These are phyloP conservation scores for Neoitamus cyanurus DNA, from an alignment of 2,888 invertebrate genomes.

Conservation along the genomic window DNA sequence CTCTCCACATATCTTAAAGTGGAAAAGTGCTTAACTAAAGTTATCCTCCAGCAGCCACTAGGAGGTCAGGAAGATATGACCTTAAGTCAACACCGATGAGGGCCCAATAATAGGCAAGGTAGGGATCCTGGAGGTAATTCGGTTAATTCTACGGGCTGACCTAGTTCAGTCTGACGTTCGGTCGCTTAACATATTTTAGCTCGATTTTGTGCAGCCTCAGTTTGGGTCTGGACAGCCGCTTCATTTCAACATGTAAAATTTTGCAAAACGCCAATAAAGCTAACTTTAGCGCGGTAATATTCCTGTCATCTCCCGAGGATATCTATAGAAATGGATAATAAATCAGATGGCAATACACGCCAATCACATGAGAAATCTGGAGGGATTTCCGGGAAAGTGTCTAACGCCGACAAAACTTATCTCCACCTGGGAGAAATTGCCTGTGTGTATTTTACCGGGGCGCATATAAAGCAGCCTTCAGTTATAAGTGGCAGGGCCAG, in stretches of 20 bases:
- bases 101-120: not conserved
- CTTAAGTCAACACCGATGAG: not conserved
- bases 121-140: not conserved
- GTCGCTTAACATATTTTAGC: not conserved
- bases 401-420: constrained; percentile 1
- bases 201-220: not conserved
- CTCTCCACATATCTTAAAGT: not conserved
- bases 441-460: constrained; percentile 6
- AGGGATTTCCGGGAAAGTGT: constrained; percentile 12
- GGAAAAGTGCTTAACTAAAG: not conserved
- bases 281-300: constrained; percentile 8
- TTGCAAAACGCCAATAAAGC: constrained; percentile 30
- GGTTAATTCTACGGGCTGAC: not conserved
- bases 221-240: not conserved
- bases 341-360: constrained; percentile 35
- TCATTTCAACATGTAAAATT: constrained; percentile 6
- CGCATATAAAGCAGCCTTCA: constrained; percentile 27
- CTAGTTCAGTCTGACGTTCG: not conserved
- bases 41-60: not conserved
- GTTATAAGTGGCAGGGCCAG: constrained; percentile 3
- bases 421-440: not conserved
- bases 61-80: not conserved
- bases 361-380: constrained; percentile 21
- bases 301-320: constrained; percentile 7
- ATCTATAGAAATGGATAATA: constrained; percentile 25